These are phyloP conservation scores for Trematocara stigmaticum DNA, from an alignment of 2,113 vertebrate species.

Conservation along the genomic window DNA sequence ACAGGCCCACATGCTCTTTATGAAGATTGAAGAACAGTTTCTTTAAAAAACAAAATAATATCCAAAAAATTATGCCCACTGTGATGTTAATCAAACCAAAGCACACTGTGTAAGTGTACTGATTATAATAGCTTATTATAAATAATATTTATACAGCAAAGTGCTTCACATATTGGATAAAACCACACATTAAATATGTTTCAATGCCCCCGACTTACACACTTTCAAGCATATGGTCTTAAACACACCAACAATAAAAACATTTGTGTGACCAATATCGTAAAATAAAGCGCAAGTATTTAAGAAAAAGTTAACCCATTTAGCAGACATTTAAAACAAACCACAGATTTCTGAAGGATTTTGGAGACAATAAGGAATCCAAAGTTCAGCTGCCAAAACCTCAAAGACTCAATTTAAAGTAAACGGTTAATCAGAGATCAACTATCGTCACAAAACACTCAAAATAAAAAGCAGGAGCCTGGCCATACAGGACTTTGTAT, in stretches of 20 bases:
- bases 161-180: neutral
- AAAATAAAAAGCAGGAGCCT: neutral
- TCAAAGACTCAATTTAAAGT: neutral
- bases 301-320: neutral
- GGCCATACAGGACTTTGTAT: neutral
- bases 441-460: neutral
- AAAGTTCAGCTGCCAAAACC: neutral
- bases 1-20: neutral
- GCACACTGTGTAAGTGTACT: neutral
- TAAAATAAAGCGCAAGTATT: neutral
- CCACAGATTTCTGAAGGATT: neutral
- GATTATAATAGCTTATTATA: neutral
- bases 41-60: neutral
- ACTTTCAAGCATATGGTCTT: neutral
- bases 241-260: neutral
- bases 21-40: neutral
- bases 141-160: neutral
- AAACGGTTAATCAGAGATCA: neutral
- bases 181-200: neutral
- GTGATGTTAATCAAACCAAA: neutral
- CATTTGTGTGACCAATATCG: neutral
- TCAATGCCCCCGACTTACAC: neutral
- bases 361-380: neutral
- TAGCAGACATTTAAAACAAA: neutral
- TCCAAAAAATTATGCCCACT: neutral